A percentile compares a stretch with the other conserved stretches of the same genome.
Conservation (phyloP, 2,113 vertebrate species). For the Poeciliopsis turrubarensis region DNA sequence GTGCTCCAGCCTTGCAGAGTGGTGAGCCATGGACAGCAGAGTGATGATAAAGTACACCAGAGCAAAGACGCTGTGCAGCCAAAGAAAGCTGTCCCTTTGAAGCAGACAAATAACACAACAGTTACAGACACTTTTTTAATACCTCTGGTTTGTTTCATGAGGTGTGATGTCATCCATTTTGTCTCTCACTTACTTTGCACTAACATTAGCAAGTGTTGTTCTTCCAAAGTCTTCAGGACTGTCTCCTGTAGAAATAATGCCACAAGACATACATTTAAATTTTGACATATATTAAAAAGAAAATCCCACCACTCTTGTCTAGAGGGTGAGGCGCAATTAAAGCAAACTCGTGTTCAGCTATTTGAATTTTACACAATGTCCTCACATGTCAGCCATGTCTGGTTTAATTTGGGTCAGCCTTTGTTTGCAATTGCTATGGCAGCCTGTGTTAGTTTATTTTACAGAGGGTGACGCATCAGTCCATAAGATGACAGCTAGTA, state of each 20-base stretch:
- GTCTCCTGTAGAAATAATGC: slow-evolving; percentile 82
- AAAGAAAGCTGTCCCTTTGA: slow-evolving; percentile 87
- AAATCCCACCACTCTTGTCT: slow-evolving; percentile 35
- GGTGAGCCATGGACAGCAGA: slow-evolving; percentile 90
- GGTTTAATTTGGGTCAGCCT: slow-evolving; percentile 40
- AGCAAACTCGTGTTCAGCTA: slow-evolving; percentile 37
- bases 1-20: slow-evolving; percentile 88
- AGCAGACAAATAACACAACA: slow-evolving; percentile 29
- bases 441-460: slow-evolving; percentile 53
- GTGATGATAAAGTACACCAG: slow-evolving; percentile 93
- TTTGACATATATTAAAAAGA: slow-evolving; percentile 26
- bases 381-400: slow-evolving; percentile 2
- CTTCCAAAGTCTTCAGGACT: slow-evolving; percentile 91
- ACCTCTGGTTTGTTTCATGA: slow-evolving; percentile 37
- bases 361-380: slow-evolving; percentile 37
- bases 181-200: slow-evolving; percentile 85
- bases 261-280: slow-evolving; percentile 52
- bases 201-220: slow-evolving; percentile 94
- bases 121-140: slow-evolving; percentile 5
- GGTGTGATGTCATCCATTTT: slow-evolving; percentile 31
- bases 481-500: slow-evolving; percentile 58
- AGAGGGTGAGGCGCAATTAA: slow-evolving; percentile 36
- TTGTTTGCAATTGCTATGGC: slow-evolving; percentile 64
- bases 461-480: slow-evolving; percentile 53
- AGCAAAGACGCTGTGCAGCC: slow-evolving; percentile 92